Evolutionary conservation across 2,888 invertebrate species (phyloP).

Genomic region (Marronus borbonicus): DNA sequence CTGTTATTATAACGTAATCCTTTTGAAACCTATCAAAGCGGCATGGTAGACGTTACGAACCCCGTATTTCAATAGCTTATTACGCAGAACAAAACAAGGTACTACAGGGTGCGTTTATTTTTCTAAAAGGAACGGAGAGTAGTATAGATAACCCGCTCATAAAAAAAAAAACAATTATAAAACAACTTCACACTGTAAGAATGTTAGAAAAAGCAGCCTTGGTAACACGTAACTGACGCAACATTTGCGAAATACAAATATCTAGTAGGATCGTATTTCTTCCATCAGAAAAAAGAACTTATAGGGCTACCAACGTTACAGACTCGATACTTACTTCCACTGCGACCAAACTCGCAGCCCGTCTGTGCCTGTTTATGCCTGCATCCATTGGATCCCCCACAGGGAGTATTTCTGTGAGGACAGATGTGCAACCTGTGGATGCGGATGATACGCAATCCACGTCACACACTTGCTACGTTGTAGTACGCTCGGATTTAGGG

Average conservation of each 20-base stretch:
- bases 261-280: no score
- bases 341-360: constrained; percentile 20
- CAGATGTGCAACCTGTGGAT: constrained; percentile 58
- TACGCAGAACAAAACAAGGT: constrained; percentile 38
- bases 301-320: constrained; percentile 39
- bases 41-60: constrained; percentile 11
- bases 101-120: constrained; percentile 18
- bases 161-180: no score
- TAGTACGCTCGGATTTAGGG: constrained; percentile 49
- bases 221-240: no score
- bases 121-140: constrained; percentile 27
- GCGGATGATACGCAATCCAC: constrained; percentile 52
- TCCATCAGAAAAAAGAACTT: constrained; percentile 4
- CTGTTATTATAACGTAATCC: constrained; percentile 42
- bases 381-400: constrained; percentile 51
- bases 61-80: constrained; percentile 45
- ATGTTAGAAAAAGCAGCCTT: no score
- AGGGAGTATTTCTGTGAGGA: constrained; percentile 54
- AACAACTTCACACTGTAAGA: background rate
- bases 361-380: background rate
- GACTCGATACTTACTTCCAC: constrained; percentile 51
- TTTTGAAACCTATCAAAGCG: constrained; percentile 41
- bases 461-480: constrained; percentile 39
- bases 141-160: constrained; percentile 18
- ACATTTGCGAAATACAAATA: no score